These are phyloP conservation scores for Oostethus manadensis DNA, from an alignment of 2,113 vertebrate genomes.

Conservation along the genomic window DNA sequence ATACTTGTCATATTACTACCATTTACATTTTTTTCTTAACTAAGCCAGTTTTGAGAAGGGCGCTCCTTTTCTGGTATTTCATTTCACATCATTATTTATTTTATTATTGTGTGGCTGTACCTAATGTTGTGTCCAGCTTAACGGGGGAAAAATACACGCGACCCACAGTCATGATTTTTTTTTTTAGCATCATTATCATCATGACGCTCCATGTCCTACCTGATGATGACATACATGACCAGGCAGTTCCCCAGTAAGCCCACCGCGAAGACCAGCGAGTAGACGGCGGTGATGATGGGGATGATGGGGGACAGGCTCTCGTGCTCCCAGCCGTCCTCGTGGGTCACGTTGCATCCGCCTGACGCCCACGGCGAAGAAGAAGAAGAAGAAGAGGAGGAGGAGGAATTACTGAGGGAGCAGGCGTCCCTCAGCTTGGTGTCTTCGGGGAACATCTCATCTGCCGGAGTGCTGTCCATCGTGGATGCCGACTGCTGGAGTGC, in stretches of 20 bases:
- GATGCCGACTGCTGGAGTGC: conserved; percentile 7
- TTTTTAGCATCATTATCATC: too few relatives aligned
- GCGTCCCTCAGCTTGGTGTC: conserved; percentile 57
- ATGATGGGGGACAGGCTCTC: conserved; percentile 83
- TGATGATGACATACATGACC: conserved; percentile 97
- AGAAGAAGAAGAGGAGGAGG: conserved; percentile 49
- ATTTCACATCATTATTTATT: too few relatives aligned
- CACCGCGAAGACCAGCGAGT: conserved; percentile 90
- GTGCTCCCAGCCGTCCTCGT: conserved; percentile 62
- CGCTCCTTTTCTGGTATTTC: too few relatives aligned
- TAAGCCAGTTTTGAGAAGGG: too few relatives aligned
- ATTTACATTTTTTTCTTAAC: too few relatives aligned
- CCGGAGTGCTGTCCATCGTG: conserved; percentile 62
- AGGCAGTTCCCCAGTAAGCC: conserved; percentile 92
- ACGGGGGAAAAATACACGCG: too few relatives aligned
- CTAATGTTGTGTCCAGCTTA: too few relatives aligned
- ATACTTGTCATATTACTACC: too few relatives aligned
- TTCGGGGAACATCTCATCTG: conserved; percentile 62
- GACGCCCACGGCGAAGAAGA: conserved; percentile 44
- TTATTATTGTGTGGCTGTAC: too few relatives aligned
- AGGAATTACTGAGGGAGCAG: conserved; percentile 54
- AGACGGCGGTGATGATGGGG: conserved; percentile 90
- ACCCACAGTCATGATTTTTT: too few relatives aligned
- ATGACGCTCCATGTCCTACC: conserved; percentile 70
- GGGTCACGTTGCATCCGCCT: conserved; percentile 42